Conservation (phyloP, 1,140 invertebrate genomes). For the Cydia pomonella region DNA sequence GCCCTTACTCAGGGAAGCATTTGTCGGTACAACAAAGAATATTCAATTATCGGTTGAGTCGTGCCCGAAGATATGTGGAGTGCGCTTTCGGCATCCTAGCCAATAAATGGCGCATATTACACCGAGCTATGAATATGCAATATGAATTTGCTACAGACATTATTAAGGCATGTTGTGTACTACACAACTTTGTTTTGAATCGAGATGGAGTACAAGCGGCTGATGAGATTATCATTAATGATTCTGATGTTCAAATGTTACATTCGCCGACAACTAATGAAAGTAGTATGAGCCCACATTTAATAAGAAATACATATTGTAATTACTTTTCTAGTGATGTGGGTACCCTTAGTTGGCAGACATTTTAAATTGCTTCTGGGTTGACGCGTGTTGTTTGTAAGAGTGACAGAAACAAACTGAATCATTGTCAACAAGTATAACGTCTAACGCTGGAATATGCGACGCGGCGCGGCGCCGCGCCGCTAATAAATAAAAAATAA, state of each 20-base stretch:
- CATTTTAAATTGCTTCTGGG: no score
- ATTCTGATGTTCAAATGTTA: conserved; percentile 25
- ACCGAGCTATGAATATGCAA: conserved; percentile 42
- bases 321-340: conserved; percentile 44
- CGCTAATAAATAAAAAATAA: no score
- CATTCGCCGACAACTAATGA: conserved; percentile 37
- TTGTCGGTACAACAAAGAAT: conserved; percentile 60
- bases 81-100: conserved; percentile 78
- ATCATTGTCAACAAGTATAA: no score
- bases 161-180: conserved; percentile 45
- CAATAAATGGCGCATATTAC: conserved; percentile 48
- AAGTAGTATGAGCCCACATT: conserved; percentile 36
- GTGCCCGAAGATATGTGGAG: conserved; percentile 64
- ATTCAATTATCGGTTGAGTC: conserved; percentile 57
- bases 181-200: conserved; percentile 46
- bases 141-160: conserved; percentile 44
- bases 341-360: conserved; percentile 40
- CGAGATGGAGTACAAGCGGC: conserved; percentile 40
- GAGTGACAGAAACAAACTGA: no score
- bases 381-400: no score
- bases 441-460: no score
- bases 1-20: conserved; percentile 61
- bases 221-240: not conserved
- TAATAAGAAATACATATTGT: conserved; percentile 41
- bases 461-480: no score